These are phyloP conservation scores for Melanchra persicariae DNA, from an alignment of 2,888 invertebrate species.

Conservation along the genomic window DNA sequence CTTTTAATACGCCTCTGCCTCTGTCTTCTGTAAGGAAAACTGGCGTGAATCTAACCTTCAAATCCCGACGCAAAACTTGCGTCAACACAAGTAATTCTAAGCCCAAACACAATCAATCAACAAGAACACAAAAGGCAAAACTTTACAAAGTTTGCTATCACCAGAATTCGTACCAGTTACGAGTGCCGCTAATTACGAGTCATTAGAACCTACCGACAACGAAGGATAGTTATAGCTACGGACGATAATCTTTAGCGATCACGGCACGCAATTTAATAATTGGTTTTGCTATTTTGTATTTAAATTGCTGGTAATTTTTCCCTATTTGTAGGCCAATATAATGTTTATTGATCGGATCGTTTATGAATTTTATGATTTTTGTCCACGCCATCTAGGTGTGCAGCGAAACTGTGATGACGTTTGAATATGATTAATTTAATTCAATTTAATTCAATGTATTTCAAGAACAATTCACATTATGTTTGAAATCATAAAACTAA, in stretches of 20 bases:
- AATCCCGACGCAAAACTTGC: constrained; percentile 5
- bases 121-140: constrained; percentile 24
- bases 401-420: too few relatives aligned
- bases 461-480: too few relatives aligned
- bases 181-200: constrained; percentile 42
- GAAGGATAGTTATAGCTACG: constrained; percentile 9
- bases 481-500: too few relatives aligned
- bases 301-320: constrained; percentile 30
- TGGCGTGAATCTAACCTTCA: neutral
- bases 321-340: constrained; percentile 14
- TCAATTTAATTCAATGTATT: too few relatives aligned
- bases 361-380: neutral
- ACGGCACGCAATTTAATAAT: constrained; percentile 56
- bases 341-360: constrained; percentile 3
- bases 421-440: too few relatives aligned
- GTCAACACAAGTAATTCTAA: constrained; percentile 15
- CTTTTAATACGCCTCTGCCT: neutral
- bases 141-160: constrained; percentile 32
- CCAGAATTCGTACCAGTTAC: constrained; percentile 58
- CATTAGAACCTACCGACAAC: constrained; percentile 26
- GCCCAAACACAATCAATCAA: constrained; percentile 44
- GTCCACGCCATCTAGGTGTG: too few relatives aligned
- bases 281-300: constrained; percentile 31
- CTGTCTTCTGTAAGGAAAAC: too few relatives aligned
- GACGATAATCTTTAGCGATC: constrained; percentile 45